These are phyloP conservation scores for Dinocampus coccinellae DNA, from an alignment of 2,888 invertebrate genomes.

Conservation along the genomic window DNA sequence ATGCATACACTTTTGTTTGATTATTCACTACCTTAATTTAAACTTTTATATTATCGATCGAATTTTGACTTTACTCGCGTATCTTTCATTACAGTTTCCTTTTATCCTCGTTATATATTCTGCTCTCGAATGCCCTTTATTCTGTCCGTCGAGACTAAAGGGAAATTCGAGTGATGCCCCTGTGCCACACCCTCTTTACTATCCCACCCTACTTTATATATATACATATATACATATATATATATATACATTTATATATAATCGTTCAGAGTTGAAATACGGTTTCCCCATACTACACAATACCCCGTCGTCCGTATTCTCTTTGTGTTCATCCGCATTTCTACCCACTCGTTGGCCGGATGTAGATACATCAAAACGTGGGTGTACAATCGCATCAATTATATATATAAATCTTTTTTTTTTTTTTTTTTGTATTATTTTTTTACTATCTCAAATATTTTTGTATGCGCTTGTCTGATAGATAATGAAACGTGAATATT, in stretches of 20 bases:
- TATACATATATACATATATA: neutral
- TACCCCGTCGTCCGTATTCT: conserved; percentile 2
- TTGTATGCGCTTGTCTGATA: neutral
- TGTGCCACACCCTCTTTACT: conserved; percentile 20
- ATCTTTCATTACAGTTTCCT: neutral
- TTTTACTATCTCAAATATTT: neutral
- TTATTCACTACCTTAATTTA: neutral
- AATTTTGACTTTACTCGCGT: neutral
- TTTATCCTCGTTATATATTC: conserved; percentile 6
- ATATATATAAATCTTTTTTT: conserved; percentile 10
- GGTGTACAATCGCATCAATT: conserved; percentile 28
- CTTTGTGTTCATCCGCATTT: conserved; percentile 27
- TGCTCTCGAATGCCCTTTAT: conserved; percentile 7
- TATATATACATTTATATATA: conserved; percentile 2
- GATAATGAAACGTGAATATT: neutral
- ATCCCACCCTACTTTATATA: neutral
- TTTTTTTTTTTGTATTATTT: neutral
- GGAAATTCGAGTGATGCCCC: conserved; percentile 27
- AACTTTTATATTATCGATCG: neutral
- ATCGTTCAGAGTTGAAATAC: conserved; percentile 23
- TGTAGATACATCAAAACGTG: conserved; percentile 28
- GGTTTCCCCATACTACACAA: neutral
- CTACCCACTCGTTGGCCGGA: conserved; percentile 29
- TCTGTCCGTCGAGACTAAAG: conserved; percentile 15
- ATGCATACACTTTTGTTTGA: neutral